Conservation (phyloP, 2,113 vertebrate genomes). For the Merops nubicus region DNA sequence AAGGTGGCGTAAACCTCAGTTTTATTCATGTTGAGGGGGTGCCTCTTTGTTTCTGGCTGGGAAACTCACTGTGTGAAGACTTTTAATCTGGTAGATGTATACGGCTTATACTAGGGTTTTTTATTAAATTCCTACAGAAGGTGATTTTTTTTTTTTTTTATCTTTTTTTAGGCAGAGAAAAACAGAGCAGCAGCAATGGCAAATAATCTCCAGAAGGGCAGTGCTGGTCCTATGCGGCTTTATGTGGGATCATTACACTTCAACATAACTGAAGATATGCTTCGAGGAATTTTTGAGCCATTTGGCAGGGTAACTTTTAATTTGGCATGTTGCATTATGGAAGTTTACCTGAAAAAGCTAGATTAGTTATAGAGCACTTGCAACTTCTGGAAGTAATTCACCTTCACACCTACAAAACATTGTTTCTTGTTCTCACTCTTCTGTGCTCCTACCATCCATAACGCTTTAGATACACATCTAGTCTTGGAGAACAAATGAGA, state of each 20-base stretch:
- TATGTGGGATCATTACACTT: slow-evolving; percentile 96
- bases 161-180: slow-evolving; percentile 87
- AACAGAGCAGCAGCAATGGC: slow-evolving; percentile 96
- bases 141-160: background rate
- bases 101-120: background rate
- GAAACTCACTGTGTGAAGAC: background rate
- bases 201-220: slow-evolving; percentile 92
- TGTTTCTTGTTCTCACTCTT: background rate
- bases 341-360: background rate
- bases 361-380: background rate
- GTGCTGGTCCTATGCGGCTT: slow-evolving; percentile 90
- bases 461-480: background rate
- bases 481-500: background rate
- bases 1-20: background rate
- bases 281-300: slow-evolving; percentile 94
- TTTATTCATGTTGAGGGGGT: background rate
- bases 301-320: slow-evolving; percentile 87
- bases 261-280: slow-evolving; percentile 98
- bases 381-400: background rate
- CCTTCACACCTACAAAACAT: background rate
- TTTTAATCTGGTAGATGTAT: background rate
- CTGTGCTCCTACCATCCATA: background rate
- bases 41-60: background rate
- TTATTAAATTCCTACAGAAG: background rate
- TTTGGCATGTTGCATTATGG: background rate